These are phyloP conservation scores for Sphaeridia pumilis DNA, from an alignment of 2,888 invertebrate genomes.

Conservation along the genomic window DNA sequence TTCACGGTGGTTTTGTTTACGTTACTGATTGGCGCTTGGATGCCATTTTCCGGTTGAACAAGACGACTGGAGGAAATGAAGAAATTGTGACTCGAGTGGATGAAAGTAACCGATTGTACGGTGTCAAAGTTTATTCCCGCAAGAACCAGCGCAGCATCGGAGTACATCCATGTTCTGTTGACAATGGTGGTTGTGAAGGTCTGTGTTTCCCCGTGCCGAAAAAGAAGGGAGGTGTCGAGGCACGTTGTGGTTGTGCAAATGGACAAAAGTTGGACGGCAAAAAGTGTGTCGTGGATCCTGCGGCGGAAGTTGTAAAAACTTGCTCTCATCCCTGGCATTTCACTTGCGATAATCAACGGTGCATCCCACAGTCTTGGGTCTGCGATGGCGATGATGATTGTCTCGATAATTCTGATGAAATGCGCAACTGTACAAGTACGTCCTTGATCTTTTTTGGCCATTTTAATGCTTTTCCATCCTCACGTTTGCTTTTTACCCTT, in stretches of 20 bases:
- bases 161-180: slow-evolving; percentile 67
- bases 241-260: slow-evolving; percentile 82
- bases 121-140: slow-evolving; percentile 75
- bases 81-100: slow-evolving; percentile 76
- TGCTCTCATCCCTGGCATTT: slow-evolving; percentile 90
- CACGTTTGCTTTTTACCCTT: slow-evolving; percentile 32
- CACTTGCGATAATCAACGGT: slow-evolving; percentile 80
- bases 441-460: neutral
- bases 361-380: slow-evolving; percentile 87
- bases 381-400: slow-evolving; percentile 89
- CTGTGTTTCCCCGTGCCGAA: slow-evolving; percentile 83
- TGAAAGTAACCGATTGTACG: slow-evolving; percentile 78
- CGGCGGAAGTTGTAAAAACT: slow-evolving; percentile 71
- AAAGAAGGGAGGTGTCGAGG: slow-evolving; percentile 41
- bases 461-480: neutral
- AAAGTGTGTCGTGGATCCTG: slow-evolving; percentile 66
- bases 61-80: slow-evolving; percentile 75
- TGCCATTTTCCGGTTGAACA: slow-evolving; percentile 81
- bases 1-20: slow-evolving; percentile 79
- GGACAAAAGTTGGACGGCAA: slow-evolving; percentile 63
- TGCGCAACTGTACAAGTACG: slow-evolving; percentile 81
- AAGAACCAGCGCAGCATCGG: slow-evolving; percentile 56
- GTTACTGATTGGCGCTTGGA: slow-evolving; percentile 95
- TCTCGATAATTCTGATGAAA: slow-evolving; percentile 89
- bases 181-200: slow-evolving; percentile 56